Evolutionary conservation across 2,888 invertebrate species (phyloP), one percentile per base, ranked within the genome.

Genomic region (Platycheirus rosarum): DNA sequence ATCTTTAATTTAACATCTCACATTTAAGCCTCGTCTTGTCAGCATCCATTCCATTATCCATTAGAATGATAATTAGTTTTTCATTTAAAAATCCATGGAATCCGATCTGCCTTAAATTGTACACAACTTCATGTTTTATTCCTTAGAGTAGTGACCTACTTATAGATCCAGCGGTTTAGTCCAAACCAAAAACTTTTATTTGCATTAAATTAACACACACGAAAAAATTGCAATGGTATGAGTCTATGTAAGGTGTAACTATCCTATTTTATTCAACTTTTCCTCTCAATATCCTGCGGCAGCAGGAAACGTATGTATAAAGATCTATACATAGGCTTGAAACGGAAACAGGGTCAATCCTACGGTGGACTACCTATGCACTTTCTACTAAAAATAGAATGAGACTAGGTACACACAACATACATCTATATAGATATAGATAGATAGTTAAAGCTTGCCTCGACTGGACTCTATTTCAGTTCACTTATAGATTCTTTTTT

Each of bases 361-460:
- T 40, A 14, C 8, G 40, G 32, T 70, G 70, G 32, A 14, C 14
- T 26, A 23, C n/a, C n/a, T n/a, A n/a, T n/a, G n/a, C n/a, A n/a
- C n/a, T n/a, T n/a, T n/a, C n/a, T 26, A 40, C 53, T 76, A 53
- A 62, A 76, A 69, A 76, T 63, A 76, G 76, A 70, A 55, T 40
- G 60, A 53, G 37, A 60, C 46, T 55, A 55, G 20, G 20, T 13
- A 20, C 26, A 57, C 42, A 57, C 26, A 35, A n/a, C 14, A 13
- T n/a, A n/a, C n/a, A n/a, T n/a, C n/a, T n/a, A n/a, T 11, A 35
- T 14, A 16, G 32, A 60, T 23, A 18, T 35, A 32, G 49, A 8
- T 37, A 20, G 18, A 16, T 8, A 32, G 49, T 4, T 37, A 20
- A n/a, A 16, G 8, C 14, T 29, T 40, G 20, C 32, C 48, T 49